A percentile compares a stretch with the other conserved stretches of the same genome.
Conservation (phyloP, 2,888 invertebrate genomes). For the Napeogenes sylphis region DNA sequence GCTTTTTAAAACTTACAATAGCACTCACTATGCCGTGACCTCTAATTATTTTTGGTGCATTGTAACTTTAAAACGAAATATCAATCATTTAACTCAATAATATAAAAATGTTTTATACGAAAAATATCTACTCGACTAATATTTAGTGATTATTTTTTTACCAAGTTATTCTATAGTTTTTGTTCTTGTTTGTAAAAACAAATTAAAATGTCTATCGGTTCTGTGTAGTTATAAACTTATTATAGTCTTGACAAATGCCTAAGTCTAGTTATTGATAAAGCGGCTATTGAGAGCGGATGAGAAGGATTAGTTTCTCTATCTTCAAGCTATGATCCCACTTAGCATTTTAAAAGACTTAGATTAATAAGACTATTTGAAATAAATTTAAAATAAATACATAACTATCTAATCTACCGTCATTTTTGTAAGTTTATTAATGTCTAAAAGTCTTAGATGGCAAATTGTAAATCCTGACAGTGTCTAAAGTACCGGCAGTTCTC, state of each 20-base stretch:
- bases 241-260: slow-evolving; percentile 22
- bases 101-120: too few relatives aligned
- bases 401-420: slow-evolving; percentile 25
- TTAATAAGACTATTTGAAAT: slow-evolving; percentile 23
- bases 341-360: slow-evolving; percentile 24
- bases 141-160: too few relatives aligned
- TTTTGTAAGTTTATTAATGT: slow-evolving; percentile 14
- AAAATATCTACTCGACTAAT: too few relatives aligned
- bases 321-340: slow-evolving; percentile 22
- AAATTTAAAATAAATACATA: slow-evolving; percentile 19
- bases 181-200: too few relatives aligned
- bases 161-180: too few relatives aligned
- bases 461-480: neutral
- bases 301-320: slow-evolving; percentile 27
- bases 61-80: slow-evolving; percentile 15
- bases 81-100: too few relatives aligned
- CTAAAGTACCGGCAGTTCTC: neutral
- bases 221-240: slow-evolving; percentile 17
- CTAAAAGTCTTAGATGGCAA: slow-evolving; percentile 2
- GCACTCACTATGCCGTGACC: slow-evolving; percentile 5
- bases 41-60: slow-evolving; percentile 14
- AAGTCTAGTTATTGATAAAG: slow-evolving; percentile 18
- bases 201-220: too few relatives aligned
- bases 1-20: slow-evolving; percentile 20
- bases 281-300: slow-evolving; percentile 23